Percentiles rank a stretch among this genome's conserved stretches.
Conservation (phyloP, 2,888 invertebrate species). For the Petrophora chlorosata region DNA sequence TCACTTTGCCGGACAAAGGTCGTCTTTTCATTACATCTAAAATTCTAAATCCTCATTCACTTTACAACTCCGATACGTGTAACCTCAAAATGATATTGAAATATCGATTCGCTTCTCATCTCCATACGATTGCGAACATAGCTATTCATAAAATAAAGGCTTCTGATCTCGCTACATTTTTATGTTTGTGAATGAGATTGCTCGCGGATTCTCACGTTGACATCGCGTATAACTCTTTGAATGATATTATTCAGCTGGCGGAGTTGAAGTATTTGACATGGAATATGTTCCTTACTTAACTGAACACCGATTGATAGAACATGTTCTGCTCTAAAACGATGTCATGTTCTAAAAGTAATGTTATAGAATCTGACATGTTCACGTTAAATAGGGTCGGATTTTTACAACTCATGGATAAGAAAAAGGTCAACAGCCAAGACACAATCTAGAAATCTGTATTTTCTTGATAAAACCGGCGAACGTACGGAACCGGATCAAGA, state of each 20-base stretch:
- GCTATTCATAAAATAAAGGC: conserved; percentile 25
- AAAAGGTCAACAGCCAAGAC: too few species aligned
- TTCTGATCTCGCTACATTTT: conserved; percentile 24
- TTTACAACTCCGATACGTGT: conserved; percentile 8
- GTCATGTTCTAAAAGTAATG: too few species aligned
- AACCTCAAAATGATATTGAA: conserved; percentile 12
- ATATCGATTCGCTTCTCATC: conserved; percentile 18
- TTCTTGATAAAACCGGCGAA: too few species aligned
- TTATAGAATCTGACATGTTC: too few species aligned
- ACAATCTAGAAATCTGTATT: too few species aligned
- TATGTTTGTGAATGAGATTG: conserved; percentile 39
- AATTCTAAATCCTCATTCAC: not conserved
- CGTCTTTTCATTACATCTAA: conserved; percentile 3
- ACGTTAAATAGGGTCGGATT: too few species aligned
- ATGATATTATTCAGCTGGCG: conserved; percentile 23
- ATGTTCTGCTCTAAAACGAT: too few species aligned
- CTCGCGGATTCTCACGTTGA: conserved; percentile 41
- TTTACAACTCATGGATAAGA: too few species aligned
- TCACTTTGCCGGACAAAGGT: conserved; percentile 14
- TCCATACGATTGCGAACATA: conserved; percentile 8
- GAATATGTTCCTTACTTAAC: conserved; percentile 9
- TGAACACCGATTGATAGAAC: too few species aligned
- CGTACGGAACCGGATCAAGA: too few species aligned
- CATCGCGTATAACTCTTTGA: conserved; percentile 33
- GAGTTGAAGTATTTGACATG: too few species aligned